These are phyloP conservation scores for Terebella lapidaria DNA, from an alignment of 2,888 invertebrate species.

Conservation along the genomic window DNA sequence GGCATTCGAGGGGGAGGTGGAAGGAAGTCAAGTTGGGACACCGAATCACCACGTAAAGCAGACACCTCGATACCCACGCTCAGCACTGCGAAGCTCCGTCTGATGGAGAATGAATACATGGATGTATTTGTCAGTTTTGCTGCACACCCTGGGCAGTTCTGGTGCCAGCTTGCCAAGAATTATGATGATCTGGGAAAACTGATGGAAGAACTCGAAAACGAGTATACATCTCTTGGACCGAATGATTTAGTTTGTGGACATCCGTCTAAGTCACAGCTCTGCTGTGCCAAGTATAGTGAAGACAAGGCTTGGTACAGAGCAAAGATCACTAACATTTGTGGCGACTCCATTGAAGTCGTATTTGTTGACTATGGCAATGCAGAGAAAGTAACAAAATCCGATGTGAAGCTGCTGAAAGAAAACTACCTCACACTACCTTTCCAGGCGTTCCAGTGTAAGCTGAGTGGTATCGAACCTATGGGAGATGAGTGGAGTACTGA, in stretches of 20 bases:
- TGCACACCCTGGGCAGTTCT: slow-evolving; percentile 32
- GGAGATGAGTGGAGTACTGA: slow-evolving; percentile 16
- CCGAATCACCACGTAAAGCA: too few species aligned
- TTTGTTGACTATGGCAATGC: slow-evolving; percentile 49
- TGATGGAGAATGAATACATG: not conserved
- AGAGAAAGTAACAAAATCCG: slow-evolving; percentile 20
- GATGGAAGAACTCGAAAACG: slow-evolving; percentile 29
- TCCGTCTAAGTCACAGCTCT: slow-evolving; percentile 10
- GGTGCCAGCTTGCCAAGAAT: slow-evolving; percentile 30
- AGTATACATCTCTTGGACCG: slow-evolving; percentile 23
- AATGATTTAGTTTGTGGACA: not conserved
- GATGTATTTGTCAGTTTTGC: slow-evolving; percentile 14
- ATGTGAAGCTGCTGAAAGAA: slow-evolving; percentile 23
- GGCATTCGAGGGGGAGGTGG: too few species aligned
- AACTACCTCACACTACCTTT: slow-evolving; percentile 21
- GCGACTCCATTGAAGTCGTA: slow-evolving; percentile 29
- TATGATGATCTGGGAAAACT: slow-evolving; percentile 27
- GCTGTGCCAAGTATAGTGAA: slow-evolving; percentile 31
- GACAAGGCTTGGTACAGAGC: slow-evolving; percentile 41
- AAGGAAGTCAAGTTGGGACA: too few species aligned
- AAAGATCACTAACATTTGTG: slow-evolving; percentile 24
- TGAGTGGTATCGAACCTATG: slow-evolving; percentile 18
- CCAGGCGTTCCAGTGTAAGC: slow-evolving; percentile 24
- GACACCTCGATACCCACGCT: not conserved
- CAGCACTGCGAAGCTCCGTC: not conserved